Conservation (phyloP, 2,888 invertebrate species). For the Drosophila mettleri region DNA sequence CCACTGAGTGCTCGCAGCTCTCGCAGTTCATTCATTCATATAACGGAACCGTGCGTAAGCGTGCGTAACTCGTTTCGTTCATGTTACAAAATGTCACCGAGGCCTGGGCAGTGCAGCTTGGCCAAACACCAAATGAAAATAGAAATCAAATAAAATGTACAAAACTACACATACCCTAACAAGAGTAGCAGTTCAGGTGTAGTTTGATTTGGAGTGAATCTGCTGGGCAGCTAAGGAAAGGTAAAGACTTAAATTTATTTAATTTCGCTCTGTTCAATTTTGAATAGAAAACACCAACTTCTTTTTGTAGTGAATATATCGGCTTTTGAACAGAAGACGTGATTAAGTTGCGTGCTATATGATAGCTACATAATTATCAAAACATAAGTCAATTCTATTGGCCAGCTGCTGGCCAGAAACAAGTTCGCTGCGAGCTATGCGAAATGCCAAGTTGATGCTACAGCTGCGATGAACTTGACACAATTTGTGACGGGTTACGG, state of each 20-base stretch:
- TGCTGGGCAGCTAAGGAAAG: no score
- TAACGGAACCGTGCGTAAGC: constrained; percentile 68
- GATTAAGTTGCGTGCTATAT: constrained; percentile 33
- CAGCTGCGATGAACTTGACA: constrained; percentile 62
- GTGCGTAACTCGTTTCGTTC: constrained; percentile 65
- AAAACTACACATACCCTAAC: neutral
- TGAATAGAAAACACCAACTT: neutral
- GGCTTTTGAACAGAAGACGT: no score
- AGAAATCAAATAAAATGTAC: neutral
- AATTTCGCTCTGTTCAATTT: no score
- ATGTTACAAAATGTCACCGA: constrained; percentile 40
- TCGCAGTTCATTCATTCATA: constrained; percentile 51
- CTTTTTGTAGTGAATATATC: neutral
- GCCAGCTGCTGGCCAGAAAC: constrained; percentile 24
- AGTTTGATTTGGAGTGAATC: no score
- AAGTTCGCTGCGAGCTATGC: constrained; percentile 57
- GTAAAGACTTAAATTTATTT: no score
- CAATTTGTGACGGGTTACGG: constrained; percentile 38
- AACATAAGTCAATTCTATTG: constrained; percentile 34
- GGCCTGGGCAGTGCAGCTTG: constrained; percentile 34
- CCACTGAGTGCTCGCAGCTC: constrained; percentile 11
- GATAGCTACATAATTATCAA: neutral
- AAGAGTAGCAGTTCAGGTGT: neutral
- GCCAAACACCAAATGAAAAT: constrained; percentile 16
- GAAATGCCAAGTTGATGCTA: constrained; percentile 49